Base-by-base conservation (phyloP, 2,113 vertebrate species). In the Rhizomys pruinosus region DNA sequence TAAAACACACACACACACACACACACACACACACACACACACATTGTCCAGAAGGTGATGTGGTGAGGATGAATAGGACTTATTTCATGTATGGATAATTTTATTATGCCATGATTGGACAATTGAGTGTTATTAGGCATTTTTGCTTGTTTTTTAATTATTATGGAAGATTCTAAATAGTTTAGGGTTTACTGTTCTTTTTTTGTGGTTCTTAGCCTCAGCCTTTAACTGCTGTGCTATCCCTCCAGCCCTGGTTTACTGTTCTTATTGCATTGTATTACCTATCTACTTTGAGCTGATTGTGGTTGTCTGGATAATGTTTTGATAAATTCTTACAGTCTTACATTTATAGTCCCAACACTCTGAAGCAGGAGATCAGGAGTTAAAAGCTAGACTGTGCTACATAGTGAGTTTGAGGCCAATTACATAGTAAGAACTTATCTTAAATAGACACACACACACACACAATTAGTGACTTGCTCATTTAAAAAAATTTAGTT, bases 321-420 rank as follows among this genome's bases (percentile, higher is more conserved):
- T 91, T 79, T 87, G 52, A 89, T 7, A 20, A 93, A 76, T 59
- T 93, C 64, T 91, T 91, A 93, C 69, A 77, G 81, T 57, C 77
- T 86, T 94, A 27, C 34, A n/a, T 69, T 72, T 34, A 9, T 59
- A 71, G 25, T 85, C 12, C n/a, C 25, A 73, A 7, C 25, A 39
- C 52, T 73, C 19, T 34, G 12, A 3, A 17, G 32, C 52, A 42
- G 84, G 22, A 59, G 17, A 68, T n/a, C 68, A 27, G 4, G 25
- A 55, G 22, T n/a, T 55, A 12, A 71, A 69, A 4, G 34, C 44
- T 69, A 68, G 44, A 25, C 7, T 9, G 44, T 34, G n/a, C 27
- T 82, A 20, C 39, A 20, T 8, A 63, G 34, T 61, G n/a, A 66
- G 9, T 47, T 47, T 66, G 61, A 82, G 59, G 27, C 39, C 39